Evolutionary conservation across 2,113 vertebrate species (phyloP).

Genomic region (Channa maculata): DNA sequence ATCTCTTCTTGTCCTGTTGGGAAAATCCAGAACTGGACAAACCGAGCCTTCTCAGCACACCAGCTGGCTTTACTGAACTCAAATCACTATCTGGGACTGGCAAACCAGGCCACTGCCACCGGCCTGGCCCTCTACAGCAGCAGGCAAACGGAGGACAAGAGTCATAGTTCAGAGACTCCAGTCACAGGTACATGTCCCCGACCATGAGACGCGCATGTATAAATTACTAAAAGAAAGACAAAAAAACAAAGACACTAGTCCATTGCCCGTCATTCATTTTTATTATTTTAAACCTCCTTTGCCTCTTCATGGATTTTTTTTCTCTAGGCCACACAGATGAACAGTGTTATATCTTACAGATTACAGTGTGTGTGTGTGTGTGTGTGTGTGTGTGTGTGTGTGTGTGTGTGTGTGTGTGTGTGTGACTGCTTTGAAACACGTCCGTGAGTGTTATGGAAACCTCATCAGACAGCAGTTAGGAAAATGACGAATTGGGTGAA

Average conservation of each 20-base stretch:
- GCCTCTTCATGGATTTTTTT: constrained; percentile 53
- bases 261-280: constrained; percentile 48
- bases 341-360: constrained; percentile 64
- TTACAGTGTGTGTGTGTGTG: constrained; percentile 46
- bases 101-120: constrained; percentile 83
- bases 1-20: constrained; percentile 92
- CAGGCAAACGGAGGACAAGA: constrained; percentile 86
- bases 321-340: constrained; percentile 66
- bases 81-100: constrained; percentile 93
- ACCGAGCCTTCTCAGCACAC: constrained; percentile 91
- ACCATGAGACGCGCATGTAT: constrained; percentile 81
- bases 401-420: constrained; percentile 12
- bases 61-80: constrained; percentile 93
- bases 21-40: constrained; percentile 95
- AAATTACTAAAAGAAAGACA: constrained; percentile 10
- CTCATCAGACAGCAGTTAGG: constrained; percentile 57
- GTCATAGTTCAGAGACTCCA: constrained; percentile 86
- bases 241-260: constrained; percentile 63
- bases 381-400: constrained; percentile 23
- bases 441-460: constrained; percentile 20
- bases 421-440: constrained; percentile 19
- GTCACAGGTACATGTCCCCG: constrained; percentile 91
- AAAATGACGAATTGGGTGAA: constrained; percentile 34
- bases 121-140: constrained; percentile 88
- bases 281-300: constrained; percentile 64